Percentiles rank a stretch among this genome's conserved stretches.
Evolutionary conservation across 2,888 invertebrate species (phyloP).

Genomic region (Tachina grossa): DNA sequence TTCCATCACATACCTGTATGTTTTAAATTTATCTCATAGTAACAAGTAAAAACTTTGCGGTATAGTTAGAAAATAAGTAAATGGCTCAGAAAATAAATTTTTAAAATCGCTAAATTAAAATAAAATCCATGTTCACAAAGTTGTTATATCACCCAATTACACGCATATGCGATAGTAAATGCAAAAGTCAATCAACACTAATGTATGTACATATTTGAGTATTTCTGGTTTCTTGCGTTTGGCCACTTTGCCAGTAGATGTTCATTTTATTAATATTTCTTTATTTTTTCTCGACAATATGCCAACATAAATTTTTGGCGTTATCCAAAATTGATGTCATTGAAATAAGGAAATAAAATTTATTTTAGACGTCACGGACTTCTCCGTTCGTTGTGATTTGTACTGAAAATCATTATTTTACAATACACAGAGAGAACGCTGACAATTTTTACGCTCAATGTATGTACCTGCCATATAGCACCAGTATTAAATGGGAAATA

Average conservation of each 20-base stretch:
- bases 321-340: conserved; percentile 15
- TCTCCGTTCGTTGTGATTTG: not conserved
- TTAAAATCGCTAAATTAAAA: too few relatives aligned
- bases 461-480: conserved; percentile 38
- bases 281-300: conserved; percentile 13
- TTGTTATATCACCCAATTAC: too few relatives aligned
- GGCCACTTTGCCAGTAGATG: not conserved
- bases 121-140: too few relatives aligned
- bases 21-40: too few relatives aligned
- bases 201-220: too few relatives aligned
- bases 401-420: not conserved
- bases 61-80: too few relatives aligned
- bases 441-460: conserved; percentile 10
- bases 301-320: conserved; percentile 2
- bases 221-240: not conserved
- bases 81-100: too few relatives aligned
- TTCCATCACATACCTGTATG: too few relatives aligned
- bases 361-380: conserved; percentile 9
- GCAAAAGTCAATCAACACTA: too few relatives aligned
- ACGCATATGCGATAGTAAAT: too few relatives aligned
- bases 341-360: conserved; percentile 35
- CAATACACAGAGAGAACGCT: not conserved
- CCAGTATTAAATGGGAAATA: not conserved
- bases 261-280: not conserved
- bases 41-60: too few relatives aligned